Percentiles rank a stretch among this genome's conserved stretches.
Conservation (phyloP, 2,797 vertebrate genomes). For the Emydoidea blandingii region DNA sequence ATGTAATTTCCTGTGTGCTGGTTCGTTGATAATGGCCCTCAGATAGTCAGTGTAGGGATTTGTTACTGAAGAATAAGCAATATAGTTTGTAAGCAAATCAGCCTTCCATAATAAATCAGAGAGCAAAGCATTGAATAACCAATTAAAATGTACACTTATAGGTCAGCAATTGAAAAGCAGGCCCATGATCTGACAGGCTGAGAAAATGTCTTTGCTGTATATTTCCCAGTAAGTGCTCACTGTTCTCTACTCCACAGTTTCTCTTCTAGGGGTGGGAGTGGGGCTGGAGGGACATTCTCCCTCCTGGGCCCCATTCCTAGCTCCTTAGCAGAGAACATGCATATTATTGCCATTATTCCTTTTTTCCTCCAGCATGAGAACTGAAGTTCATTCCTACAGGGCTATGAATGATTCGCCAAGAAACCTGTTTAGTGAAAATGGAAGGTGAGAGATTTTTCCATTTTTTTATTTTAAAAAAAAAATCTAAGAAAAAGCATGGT, state of each 20-base stretch:
- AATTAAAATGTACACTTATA: accelerated
- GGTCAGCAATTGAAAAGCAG: not conserved
- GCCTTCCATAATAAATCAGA: not conserved
- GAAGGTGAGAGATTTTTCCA: not conserved
- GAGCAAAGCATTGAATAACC: not conserved
- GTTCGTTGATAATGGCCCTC: not conserved
- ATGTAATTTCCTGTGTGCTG: not conserved
- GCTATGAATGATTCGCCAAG: not conserved
- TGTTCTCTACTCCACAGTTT: not conserved
- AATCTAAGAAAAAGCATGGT: not conserved
- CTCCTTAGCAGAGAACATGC: not conserved
- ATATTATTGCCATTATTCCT: not conserved
- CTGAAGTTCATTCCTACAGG: not conserved
- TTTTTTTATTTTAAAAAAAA: not conserved
- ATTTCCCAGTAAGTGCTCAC: not conserved
- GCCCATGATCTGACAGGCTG: not conserved
- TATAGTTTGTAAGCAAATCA: not conserved
- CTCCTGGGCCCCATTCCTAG: not conserved
- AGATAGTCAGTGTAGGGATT: not conserved
- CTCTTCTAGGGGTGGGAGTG: not conserved
- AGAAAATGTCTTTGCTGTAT: not conserved
- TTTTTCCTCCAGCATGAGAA: not conserved
- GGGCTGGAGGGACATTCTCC: not conserved
- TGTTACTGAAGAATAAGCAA: not conserved
- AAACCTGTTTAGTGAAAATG: not conserved